Conservation (phyloP, 2,113 vertebrate species). For the Colinus virginianus region DNA sequence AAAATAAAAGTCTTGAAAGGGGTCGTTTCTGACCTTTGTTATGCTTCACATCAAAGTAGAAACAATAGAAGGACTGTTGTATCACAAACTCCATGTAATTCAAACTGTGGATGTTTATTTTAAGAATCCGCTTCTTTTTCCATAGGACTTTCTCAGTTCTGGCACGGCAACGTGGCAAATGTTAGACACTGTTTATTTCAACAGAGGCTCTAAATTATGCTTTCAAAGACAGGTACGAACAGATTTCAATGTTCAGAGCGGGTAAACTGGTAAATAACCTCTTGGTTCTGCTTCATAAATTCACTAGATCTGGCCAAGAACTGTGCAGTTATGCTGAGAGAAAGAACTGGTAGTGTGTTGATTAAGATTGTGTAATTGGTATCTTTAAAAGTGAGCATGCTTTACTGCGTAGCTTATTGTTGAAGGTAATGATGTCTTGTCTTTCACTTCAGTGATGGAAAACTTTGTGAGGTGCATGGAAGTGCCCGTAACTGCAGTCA, state of each 20-base stretch:
- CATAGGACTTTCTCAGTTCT: conserved; percentile 69
- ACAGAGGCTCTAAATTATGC: conserved; percentile 73
- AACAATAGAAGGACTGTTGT: background rate
- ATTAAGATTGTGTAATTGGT: background rate
- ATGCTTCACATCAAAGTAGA: background rate
- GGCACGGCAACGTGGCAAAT: conserved; percentile 61
- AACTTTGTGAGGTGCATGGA: background rate
- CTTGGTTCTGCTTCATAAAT: conserved; percentile 29
- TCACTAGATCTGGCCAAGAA: background rate
- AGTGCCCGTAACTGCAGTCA: background rate
- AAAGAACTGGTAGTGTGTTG: background rate
- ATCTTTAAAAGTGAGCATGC: background rate
- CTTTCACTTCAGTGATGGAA: background rate
- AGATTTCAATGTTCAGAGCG: conserved; percentile 61
- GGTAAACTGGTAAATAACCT: conserved; percentile 68
- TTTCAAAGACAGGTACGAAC: conserved; percentile 76
- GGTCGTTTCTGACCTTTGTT: background rate
- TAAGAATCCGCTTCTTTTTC: conserved; percentile 17
- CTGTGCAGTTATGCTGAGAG: background rate
- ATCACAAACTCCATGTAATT: background rate
- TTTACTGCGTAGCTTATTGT: background rate
- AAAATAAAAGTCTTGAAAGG: background rate
- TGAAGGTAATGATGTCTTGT: background rate
- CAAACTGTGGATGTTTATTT: background rate
- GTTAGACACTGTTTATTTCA: conserved; percentile 66